A percentile compares a stretch with the other conserved stretches of the same genome.
phyloP scores from a whole-genome alignment of 2,113 vertebrate genomes.

The Gymnocephalus cernua region DNA sequence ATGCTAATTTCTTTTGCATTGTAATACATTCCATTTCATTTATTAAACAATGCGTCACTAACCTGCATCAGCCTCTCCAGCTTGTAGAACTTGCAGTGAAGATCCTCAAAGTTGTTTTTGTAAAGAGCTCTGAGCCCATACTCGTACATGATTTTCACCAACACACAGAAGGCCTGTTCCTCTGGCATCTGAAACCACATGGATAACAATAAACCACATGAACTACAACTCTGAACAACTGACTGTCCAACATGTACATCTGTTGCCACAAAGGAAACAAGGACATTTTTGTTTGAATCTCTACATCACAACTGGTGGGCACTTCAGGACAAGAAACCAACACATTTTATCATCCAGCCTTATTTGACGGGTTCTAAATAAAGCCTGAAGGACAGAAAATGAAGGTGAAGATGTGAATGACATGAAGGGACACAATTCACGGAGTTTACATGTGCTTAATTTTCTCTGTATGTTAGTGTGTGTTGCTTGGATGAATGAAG shows the following conservation, averaged over 20 bases:
- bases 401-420: neutral
- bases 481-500: constrained; percentile 40
- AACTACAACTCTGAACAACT: neutral
- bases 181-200: constrained; percentile 93
- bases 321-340: constrained; percentile 7
- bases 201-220: neutral
- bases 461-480: neutral
- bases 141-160: constrained; percentile 98
- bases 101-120: constrained; percentile 99
- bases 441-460: constrained; percentile 4
- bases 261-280: neutral
- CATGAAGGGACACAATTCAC: neutral
- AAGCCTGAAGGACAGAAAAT: neutral
- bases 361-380: neutral
- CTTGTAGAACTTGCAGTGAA: constrained; percentile 99
- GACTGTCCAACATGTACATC: neutral
- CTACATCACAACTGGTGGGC: neutral
- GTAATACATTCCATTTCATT: neutral
- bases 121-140: constrained; percentile 95
- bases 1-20: neutral
- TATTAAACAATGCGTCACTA: constrained; percentile 17
- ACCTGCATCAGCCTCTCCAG: constrained; percentile 97
- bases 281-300: neutral
- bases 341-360: constrained; percentile 5
- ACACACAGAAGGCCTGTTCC: constrained; percentile 97